Percentiles rank a stretch among this genome's conserved stretches.
These are phyloP conservation scores for Corydoras maculifer DNA, from an alignment of 2,113 vertebrate genomes.

Conservation along the genomic window DNA sequence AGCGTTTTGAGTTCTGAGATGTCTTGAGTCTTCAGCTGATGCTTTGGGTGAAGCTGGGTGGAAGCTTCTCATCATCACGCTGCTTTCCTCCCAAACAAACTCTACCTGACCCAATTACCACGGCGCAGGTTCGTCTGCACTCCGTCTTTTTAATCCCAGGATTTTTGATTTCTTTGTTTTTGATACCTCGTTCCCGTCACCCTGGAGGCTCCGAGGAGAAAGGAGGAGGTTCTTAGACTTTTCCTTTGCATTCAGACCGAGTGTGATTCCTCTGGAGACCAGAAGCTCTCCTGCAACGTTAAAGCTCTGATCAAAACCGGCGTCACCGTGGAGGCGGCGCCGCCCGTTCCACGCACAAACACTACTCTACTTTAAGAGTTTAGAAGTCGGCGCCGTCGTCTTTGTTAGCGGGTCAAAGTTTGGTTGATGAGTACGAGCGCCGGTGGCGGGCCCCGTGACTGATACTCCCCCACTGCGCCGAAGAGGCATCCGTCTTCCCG, in stretches of 20 bases:
- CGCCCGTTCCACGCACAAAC: neutral
- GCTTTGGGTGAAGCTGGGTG: no score
- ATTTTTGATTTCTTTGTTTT: conserved; percentile 56
- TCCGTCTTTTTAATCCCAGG: conserved; percentile 46
- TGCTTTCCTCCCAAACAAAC: neutral
- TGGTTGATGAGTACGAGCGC: neutral
- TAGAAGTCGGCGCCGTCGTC: neutral
- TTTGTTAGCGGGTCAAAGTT: conserved; percentile 32
- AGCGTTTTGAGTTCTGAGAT: no score
- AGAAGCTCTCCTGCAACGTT: conserved; percentile 16
- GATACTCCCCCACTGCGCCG: conserved; percentile 36
- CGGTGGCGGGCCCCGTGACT: conserved; percentile 24
- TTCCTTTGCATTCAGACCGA: conserved; percentile 34
- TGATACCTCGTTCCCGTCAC: conserved; percentile 53
- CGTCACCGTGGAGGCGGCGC: conserved; percentile 24
- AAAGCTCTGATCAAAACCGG: conserved; percentile 38
- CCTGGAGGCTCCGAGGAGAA: conserved; percentile 40
- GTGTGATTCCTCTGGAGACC: conserved; percentile 38
- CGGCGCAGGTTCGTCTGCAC: conserved; percentile 21
- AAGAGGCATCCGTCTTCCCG: conserved; percentile 40
- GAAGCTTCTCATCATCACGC: no score
- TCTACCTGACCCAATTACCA: neutral
- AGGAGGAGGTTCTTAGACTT: conserved; percentile 33
- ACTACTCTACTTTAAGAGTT: neutral
- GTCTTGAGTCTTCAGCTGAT: no score